phyloP scores from a whole-genome alignment of 53 echinoderm and acorn worm genomes.

The Zoroaster sp. region DNA sequence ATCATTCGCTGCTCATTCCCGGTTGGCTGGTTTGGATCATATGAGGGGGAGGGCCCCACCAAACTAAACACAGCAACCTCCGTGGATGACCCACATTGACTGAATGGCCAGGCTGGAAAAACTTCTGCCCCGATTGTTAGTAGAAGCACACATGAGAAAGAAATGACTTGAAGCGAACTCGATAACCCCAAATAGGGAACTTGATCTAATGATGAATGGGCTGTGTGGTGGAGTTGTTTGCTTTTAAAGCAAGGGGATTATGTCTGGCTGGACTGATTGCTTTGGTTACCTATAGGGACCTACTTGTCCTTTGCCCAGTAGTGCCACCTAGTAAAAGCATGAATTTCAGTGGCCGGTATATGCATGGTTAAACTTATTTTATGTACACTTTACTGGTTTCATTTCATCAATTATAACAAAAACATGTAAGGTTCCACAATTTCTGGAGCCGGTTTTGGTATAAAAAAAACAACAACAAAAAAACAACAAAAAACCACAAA shows the following conservation, averaged over 20 bases:
- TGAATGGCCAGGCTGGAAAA: not conserved
- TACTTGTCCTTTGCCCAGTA: too few species aligned
- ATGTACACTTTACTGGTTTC: too few species aligned
- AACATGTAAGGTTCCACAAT: too few species aligned
- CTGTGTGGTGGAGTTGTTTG: not conserved
- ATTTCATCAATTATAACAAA: too few species aligned
- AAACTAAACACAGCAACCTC: slow-evolving; percentile 13
- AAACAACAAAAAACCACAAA: too few species aligned
- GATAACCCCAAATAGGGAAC: not conserved
- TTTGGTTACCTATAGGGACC: too few species aligned
- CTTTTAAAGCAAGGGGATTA: not conserved
- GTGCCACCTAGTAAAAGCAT: too few species aligned
- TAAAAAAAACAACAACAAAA: too few species aligned
- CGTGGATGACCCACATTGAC: slow-evolving; percentile 27
- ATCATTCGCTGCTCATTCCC: not conserved
- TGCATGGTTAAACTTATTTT: too few species aligned
- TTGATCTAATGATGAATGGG: slow-evolving; percentile 36
- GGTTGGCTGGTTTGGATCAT: not conserved
- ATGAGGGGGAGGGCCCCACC: not conserved
- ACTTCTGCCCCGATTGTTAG: not conserved
- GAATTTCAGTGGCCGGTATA: too few species aligned
- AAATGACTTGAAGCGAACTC: not conserved
- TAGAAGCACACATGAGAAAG: not conserved
- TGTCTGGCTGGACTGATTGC: too few species aligned
- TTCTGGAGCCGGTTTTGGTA: too few species aligned